Base-by-base conservation (phyloP, 2,797 vertebrate genomes). In the Hydrolagus colliei region DNA sequence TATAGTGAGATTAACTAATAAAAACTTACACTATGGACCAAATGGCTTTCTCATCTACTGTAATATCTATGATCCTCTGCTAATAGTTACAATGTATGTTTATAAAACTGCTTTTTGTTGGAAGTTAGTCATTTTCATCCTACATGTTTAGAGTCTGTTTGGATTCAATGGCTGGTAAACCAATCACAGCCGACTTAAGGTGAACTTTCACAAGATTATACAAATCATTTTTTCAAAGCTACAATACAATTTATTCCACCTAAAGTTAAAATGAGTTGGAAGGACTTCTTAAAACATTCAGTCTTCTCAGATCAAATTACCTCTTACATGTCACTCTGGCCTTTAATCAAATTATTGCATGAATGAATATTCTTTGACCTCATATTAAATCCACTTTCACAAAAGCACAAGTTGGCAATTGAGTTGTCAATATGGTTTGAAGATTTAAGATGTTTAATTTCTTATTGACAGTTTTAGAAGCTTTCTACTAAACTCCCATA, bases 321-420 rank as follows among this genome's bases (percentile, higher is more conserved):
- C 1, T n/a, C 52, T 8, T 18, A 16, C 35, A 14, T 9, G 67
- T 35, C 65, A 14, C 79, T 35, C 3, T 84, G 65, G 63, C 22
- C 62, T 84, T 68, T 68, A 71, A 35, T 84, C 65, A 68, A 52
- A 84, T 84, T 71, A 27, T 68, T 71, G 63, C 65, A 10, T 18
- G 68, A 84, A 84, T 32, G 68, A 32, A 41, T 68, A 8, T 67
- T 62, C 61, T 67, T 22, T 80, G 78, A 80, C 62, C 63, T 11
- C 11, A 52, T 52, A 41, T 84, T 84, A 84, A 84, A 84, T 41
- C 79, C 79, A 84, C 62, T 65, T 80, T 67, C 32, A 63, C 62
- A 67, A 65, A 67, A 80, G 68, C 27, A 41, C 18, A 20, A 4
- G 27, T 71, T 84, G 79, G 63, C 79, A 84, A 68, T 68, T 84